phyloP scores from a whole-genome alignment of 2,888 invertebrate genomes.

The Barypeithes pellucidus region DNA sequence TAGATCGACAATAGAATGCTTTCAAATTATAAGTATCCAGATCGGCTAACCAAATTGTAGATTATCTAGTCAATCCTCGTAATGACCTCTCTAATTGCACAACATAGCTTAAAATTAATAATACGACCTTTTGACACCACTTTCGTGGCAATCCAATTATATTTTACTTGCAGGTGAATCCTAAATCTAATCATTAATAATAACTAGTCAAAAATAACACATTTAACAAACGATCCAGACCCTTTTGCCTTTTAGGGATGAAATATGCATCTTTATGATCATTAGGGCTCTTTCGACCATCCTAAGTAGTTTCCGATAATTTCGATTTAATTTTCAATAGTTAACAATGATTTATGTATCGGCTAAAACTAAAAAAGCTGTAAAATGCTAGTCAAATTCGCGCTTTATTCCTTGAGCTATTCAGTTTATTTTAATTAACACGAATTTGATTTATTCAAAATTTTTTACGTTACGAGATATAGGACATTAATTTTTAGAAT shows the following conservation, averaged over 20 bases:
- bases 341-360: background rate
- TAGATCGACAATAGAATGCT: no score
- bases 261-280: constrained; percentile 16
- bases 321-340: background rate
- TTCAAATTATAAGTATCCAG: no score
- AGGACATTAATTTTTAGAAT: no score
- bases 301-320: constrained; percentile 21
- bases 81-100: no score
- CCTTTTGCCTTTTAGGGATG: constrained; percentile 6
- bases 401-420: no score
- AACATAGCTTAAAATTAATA: background rate
- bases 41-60: no score
- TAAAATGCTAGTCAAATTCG: background rate
- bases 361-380: background rate
- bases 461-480: no score
- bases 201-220: constrained; percentile 10
- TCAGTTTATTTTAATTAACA: no score
- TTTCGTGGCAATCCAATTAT: background rate
- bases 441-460: no score
- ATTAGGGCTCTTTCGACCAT: constrained; percentile 14
- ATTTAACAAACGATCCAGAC: constrained; percentile 14
- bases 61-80: no score
- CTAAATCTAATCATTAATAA: constrained; percentile 11
- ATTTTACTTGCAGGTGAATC: background rate
- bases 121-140: background rate